Evolutionary conservation across 1,140 invertebrate genomes (phyloP).

Genomic region (Macrotrachela quadricornifera): DNA sequence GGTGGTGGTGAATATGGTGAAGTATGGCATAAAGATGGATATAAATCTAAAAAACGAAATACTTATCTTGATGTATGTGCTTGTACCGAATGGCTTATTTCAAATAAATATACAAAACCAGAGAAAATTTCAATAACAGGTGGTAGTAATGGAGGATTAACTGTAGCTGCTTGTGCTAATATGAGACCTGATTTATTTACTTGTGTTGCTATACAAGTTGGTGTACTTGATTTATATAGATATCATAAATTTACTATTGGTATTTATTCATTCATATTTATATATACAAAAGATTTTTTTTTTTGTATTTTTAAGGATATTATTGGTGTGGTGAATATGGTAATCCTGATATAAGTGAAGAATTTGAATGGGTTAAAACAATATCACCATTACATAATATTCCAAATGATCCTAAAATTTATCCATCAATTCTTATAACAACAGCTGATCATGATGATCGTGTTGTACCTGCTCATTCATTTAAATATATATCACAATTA

Average conservation of each 20-base stretch:
- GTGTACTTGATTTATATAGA: slow-evolving; percentile 88
- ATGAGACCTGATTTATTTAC: slow-evolving; percentile 83
- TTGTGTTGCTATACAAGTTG: slow-evolving; percentile 67
- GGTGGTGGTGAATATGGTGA: slow-evolving; percentile 95
- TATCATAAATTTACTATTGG: slow-evolving; percentile 98
- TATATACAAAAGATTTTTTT: no score
- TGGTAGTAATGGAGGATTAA: slow-evolving; percentile 79
- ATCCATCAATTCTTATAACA: slow-evolving; percentile 66
- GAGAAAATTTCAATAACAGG: slow-evolving; percentile 71
- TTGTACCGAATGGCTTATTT: slow-evolving; percentile 69
- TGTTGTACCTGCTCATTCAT: slow-evolving; percentile 77
- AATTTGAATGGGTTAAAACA: slow-evolving; percentile 55
- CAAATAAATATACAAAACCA: slow-evolving; percentile 59
- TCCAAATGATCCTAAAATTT: slow-evolving; percentile 30
- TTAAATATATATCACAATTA: slow-evolving; percentile 76
- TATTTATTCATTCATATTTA: no score
- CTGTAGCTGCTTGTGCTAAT: slow-evolving; percentile 68
- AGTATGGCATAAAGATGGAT: slow-evolving; percentile 79
- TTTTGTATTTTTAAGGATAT: no score
- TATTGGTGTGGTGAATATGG: slow-evolving; percentile 92
- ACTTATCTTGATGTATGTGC: slow-evolving; percentile 85
- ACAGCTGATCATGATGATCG: slow-evolving; percentile 96
- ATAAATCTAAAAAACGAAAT: slow-evolving; percentile 82
- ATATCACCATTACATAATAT: slow-evolving; percentile 88
- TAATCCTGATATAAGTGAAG: slow-evolving; percentile 58